Evolutionary conservation across 30 jellyfish, hydroid and myxozoan species (phyloP).

Genomic region (Cassiopea andromeda): DNA sequence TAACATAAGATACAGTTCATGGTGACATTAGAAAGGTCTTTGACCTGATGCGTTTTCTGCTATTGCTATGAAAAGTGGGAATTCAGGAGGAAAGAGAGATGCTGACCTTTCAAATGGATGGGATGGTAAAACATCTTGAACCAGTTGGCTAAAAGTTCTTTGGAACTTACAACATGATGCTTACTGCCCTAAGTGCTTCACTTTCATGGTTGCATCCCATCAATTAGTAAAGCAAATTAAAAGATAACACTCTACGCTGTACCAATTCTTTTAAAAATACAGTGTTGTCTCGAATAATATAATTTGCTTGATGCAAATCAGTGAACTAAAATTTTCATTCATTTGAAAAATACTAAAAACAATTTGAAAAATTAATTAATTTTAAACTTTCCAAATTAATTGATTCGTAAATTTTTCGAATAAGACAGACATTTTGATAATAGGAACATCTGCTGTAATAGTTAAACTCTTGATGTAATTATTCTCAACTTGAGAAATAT

Average conservation of each 20-base stretch:
- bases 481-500: not conserved
- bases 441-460: slow-evolving; percentile 33
- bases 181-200: too few relatives aligned
- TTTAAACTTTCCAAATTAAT: slow-evolving; percentile 8
- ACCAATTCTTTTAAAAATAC: not conserved
- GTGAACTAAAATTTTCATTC: not conserved
- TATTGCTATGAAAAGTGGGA: too few relatives aligned
- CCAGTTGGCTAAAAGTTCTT: too few relatives aligned
- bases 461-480: not conserved
- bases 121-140: too few relatives aligned
- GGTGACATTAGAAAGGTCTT: too few relatives aligned
- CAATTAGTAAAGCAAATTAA: too few relatives aligned
- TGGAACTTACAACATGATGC: too few relatives aligned
- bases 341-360: slow-evolving; percentile 4
- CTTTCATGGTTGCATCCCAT: too few relatives aligned
- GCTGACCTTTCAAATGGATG: too few relatives aligned
- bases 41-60: too few relatives aligned
- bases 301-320: slow-evolving; percentile 30
- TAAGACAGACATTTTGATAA: not conserved
- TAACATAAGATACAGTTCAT: too few relatives aligned
- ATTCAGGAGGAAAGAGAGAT: too few relatives aligned
- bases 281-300: not conserved
- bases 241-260: not conserved
- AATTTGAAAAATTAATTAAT: slow-evolving; percentile 4
- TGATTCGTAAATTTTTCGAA: slow-evolving; percentile 23